These are phyloP conservation scores for Theodoxus fluviatilis DNA, from an alignment of 2,888 invertebrate genomes.

Conservation along the genomic window DNA sequence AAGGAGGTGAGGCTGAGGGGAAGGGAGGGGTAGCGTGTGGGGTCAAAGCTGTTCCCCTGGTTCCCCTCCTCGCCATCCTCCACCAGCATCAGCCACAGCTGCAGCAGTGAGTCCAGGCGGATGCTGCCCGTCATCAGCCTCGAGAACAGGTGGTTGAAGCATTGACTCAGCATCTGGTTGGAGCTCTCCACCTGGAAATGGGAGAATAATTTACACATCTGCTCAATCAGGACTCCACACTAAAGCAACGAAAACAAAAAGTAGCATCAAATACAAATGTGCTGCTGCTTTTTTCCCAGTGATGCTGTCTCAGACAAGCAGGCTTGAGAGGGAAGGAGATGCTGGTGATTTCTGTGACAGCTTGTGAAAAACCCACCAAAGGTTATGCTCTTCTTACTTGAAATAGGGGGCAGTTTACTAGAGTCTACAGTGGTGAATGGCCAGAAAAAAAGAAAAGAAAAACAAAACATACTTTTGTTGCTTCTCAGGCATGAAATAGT, in stretches of 20 bases:
- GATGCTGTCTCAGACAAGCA: too few species aligned
- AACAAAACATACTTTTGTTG: too few species aligned
- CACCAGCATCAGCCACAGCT: conserved; percentile 86
- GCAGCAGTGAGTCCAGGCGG: conserved; percentile 83
- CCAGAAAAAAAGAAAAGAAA: too few species aligned
- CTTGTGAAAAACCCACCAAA: too few species aligned
- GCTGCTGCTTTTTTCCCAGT: too few species aligned
- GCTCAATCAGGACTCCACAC: not conserved
- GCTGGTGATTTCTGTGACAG: too few species aligned
- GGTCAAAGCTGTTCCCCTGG: too few species aligned
- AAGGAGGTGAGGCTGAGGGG: conserved; percentile 73
- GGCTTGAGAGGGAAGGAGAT: too few species aligned
- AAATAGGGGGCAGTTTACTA: too few species aligned
- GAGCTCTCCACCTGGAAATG: conserved; percentile 44
- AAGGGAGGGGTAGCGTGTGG: conserved; percentile 70
- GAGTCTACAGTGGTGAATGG: too few species aligned
- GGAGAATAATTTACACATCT: conserved; percentile 1
- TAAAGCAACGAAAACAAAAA: not conserved
- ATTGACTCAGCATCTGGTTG: conserved; percentile 73
- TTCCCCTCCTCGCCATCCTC: conserved; percentile 70
- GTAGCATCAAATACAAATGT: not conserved
- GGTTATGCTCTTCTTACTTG: too few species aligned
- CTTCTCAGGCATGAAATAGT: too few species aligned
- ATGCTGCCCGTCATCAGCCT: conserved; percentile 73
- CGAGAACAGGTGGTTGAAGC: conserved; percentile 77